Conservation (phyloP, 2,113 vertebrate species). For the Colaptes auratus region DNA sequence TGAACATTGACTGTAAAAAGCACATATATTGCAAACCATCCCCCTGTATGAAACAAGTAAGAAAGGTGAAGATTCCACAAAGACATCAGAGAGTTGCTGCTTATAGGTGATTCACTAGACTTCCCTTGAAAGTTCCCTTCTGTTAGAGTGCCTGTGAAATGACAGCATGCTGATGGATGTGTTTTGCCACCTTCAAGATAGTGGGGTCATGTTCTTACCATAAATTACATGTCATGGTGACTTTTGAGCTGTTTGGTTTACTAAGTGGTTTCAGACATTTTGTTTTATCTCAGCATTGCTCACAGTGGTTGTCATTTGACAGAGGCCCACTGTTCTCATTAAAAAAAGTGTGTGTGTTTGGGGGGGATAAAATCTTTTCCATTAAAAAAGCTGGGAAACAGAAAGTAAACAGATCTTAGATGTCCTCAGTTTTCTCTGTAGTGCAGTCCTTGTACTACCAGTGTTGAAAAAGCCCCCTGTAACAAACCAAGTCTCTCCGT, state of each 20-base stretch:
- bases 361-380: accelerated
- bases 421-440: background rate
- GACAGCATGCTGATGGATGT: background rate
- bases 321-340: background rate
- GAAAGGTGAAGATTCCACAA: background rate
- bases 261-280: background rate
- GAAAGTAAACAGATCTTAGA: background rate
- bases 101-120: background rate
- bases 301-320: background rate
- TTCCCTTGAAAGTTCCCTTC: background rate
- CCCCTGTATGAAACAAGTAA: background rate
- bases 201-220: background rate
- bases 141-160: background rate
- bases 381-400: background rate
- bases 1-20: background rate
- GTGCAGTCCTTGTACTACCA: accelerated
- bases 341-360: background rate
- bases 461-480: background rate
- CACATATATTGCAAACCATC: background rate
- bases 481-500: background rate
- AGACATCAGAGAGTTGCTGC: background rate
- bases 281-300: background rate
- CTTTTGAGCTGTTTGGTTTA: background rate
- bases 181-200: background rate
- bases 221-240: background rate